Base-by-base conservation (phyloP, 2,797 vertebrate genomes). In the Typhlichthys eigenmanni region DNA sequence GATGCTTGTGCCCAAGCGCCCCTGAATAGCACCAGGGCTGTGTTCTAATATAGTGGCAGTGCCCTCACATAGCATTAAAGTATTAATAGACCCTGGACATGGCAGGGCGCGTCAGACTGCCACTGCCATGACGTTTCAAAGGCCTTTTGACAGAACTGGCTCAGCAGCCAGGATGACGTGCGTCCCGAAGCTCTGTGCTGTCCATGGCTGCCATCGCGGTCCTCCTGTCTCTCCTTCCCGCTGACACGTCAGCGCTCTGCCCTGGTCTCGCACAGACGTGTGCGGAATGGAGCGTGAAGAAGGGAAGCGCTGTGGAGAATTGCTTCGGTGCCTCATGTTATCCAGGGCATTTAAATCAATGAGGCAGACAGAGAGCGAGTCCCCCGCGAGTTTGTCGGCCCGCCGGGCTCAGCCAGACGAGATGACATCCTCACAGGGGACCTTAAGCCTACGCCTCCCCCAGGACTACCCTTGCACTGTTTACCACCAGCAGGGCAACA, bases 371-470 rank as follows among this genome's bases (percentile, higher is more conserved):
- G 62, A 62, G 70, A 80, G 68, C 66, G 72, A 64, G 69, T 79
- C 85, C 83, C 85, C 47, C 51, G 72, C 72, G 88, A 78, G 68
- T 81, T 62, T 57, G 71, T 74, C 73, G 50, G 55, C 85, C 88
- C 83, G 68, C 66, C 83, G 83, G 87, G 79, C 79, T 70, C 61
- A 76, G 48, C 84, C 84, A 79, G 74, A 89, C 69, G 82, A 75
- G 82, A 90, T 87, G 85, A 89, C 82, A 87, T 80, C 78, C 85
- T 87, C 89, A 84, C 80, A 75, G 74, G 89, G 86, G 87, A 87
- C 81, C 65, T 68, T 77, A 76, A 83, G 82, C 78, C 67, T 62
- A 70, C 69, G 71, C 78, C 66, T 88, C 89, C 85, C 85, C 64
- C 59, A 73, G 82, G 85, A 86, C 79, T 69, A 70, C 75, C 75